Evolutionary conservation across 1,140 invertebrate genomes (phyloP), one percentile per base, ranked within the genome.

Genomic region (Vollenhovia emeryi): DNA sequence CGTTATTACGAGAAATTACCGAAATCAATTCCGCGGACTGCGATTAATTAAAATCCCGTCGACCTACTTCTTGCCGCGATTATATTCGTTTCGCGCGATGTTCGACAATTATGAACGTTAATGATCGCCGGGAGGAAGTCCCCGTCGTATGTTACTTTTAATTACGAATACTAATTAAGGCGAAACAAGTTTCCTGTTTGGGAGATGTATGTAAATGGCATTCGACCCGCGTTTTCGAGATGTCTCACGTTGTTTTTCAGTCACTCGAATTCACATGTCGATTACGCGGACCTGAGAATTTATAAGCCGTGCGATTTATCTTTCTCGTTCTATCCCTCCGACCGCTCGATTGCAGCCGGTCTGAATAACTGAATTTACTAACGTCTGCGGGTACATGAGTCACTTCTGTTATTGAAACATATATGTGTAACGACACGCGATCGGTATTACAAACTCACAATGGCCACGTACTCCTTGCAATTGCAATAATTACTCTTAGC

Each of bases 371-470:
- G 36, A 27, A 3, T 60, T 45, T 76, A n/a, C 36, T 43, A 45
- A 76, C 48, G 57, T 43, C 40, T 76, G 18, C 57, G 21, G 11
- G 11, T 62, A n/a, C 18, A 33, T 76, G 74, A 76, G 36, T 76
- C 74, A 76, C 18, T 62, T 62, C 18, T 24, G 55, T 76, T 62
- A 62, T 62, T 30, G 55, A 76, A 50, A 75, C 73, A 43, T n/a
- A n/a, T n/a, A n/a, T 43, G n/a, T 40, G 15, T 27, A 45, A 76
- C 40, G 30, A n/a, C 15, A 52, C 36, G n/a, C n/a, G n/a, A n/a
- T 43, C 27, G 24, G 8, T 40, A 43, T 30, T 62, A 45, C 21
- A 24, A 74, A 57, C 40, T 43, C 40, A 40, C 18, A 57, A 75
- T 27, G 24, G 24, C 21, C 15, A 43, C 24, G 24, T 30, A 52